Evolutionary conservation across 2,797 vertebrate species (phyloP), one percentile per base, ranked within the genome.

Genomic region (Coilia nasus): DNA sequence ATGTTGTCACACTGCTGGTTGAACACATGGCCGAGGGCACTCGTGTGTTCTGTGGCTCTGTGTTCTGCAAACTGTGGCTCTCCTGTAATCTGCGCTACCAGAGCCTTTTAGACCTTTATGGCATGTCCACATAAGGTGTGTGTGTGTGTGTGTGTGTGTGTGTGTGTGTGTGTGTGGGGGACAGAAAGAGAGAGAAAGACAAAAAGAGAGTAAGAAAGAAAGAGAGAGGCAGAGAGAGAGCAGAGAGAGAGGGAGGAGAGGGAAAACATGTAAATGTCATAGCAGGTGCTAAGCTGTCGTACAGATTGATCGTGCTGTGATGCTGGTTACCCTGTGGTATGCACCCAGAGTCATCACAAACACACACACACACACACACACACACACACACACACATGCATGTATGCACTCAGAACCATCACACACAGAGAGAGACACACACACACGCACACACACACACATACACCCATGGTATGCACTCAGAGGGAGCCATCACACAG

Each of bases 401-500:
- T 7, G 2, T 14, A 54, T 14, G 50, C 50, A 54, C 50, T 9
- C 7, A 54, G 9, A 14, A 2, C 35, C 35, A 41, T 41, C 50
- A 54, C 50, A 14, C 50, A 54, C 2, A 3, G 9, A 54, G 4
- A 47, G 4, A 47, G 4, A 47, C 46, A 47, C 46, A 47, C 46
- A 47, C 46, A 47, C 46, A 47, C 46, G 10, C 46, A 47, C 46
- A 47, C 46, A 47, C 46, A 47, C 46, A 47, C 50, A 54, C 50
- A 54, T 7, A 54, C 50, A 54, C 50, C 3, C 50, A 54, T 7
- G 41, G 35, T 41, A 41, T 41, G 35, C 35, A 41, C 35, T 41
- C 35, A 41, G 35, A 41, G 35, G 5, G 35, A 41, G 35, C 35
- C 35, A 41, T 41, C 82, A 88, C 86, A 35, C 35, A 41, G 35